Conservation (phyloP, 2,113 vertebrate genomes). For the Artemisiospiza belli region DNA sequence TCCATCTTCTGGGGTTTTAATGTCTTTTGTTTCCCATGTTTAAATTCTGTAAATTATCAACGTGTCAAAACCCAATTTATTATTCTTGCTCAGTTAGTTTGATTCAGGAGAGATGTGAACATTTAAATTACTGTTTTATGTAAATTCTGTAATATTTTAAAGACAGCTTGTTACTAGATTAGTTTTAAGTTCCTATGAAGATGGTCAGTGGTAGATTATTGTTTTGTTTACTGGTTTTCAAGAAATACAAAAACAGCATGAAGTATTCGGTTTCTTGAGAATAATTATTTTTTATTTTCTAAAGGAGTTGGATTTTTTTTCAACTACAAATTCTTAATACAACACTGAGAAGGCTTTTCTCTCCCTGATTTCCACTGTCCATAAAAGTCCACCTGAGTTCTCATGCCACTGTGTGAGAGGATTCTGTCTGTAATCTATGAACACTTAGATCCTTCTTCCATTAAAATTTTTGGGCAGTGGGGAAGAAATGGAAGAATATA, state of each 20-base stretch:
- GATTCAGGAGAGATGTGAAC: not conserved
- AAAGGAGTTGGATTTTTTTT: not conserved
- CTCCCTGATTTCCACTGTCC: not conserved
- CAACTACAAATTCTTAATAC: not conserved
- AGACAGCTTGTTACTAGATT: not conserved
- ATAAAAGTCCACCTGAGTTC: not conserved
- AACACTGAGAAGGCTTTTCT: not conserved
- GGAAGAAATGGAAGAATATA: not conserved
- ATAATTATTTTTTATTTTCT: not conserved
- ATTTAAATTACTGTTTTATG: not conserved
- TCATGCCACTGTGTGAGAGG: not conserved
- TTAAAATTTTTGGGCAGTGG: rapidly evolving
- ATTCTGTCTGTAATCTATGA: not conserved
- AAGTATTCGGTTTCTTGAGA: not conserved
- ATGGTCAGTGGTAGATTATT: not conserved
- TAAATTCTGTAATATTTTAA: not conserved
- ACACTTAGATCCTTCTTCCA: not conserved
- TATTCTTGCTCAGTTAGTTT: not conserved
- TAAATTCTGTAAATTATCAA: not conserved
- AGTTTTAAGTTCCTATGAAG: not conserved
- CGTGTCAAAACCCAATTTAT: not conserved
- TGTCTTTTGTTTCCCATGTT: not conserved
- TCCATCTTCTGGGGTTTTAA: not conserved
- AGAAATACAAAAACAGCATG: not conserved
- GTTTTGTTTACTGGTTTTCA: not conserved